Base-by-base conservation (phyloP, 2,888 invertebrate species). In the Drosophila leonis region DNA sequence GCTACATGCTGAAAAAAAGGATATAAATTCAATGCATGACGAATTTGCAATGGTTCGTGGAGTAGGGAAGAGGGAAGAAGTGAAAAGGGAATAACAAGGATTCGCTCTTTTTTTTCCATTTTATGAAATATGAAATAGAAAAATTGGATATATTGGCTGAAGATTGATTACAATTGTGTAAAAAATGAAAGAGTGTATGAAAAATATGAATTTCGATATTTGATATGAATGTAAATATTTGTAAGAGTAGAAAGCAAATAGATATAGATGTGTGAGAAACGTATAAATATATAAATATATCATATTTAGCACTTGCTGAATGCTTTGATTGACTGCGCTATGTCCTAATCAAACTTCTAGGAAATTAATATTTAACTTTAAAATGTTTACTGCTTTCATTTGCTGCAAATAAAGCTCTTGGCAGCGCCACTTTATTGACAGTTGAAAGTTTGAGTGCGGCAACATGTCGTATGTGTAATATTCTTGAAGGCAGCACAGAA, bases 21-120 rank as follows among this genome's bases (percentile, higher is more conserved):
- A 83, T 67, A 68, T 65, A 74, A 67, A 83, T 74, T 76, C 73
- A 54, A 67, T 69, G 86, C 83, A 71, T 88, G 86, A 67, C 60
- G 83, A 73, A 76, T 82, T 68, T 59, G 18, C 13, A 27, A 54
- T 65, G 62, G 51, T 65, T 73, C 33, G 57, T 60, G 29, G 37
- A 35, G 54, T 7, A 35, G 24, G 18, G 27, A 41, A 24, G 24
- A 24, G 24, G 24, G 24, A 3, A 33, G 31, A 46, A 44, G 27
- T 33, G 31, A 33, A 35, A 46, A 44, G 27, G 37, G 31, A 41
- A 71, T 44, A 51, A 51, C 42, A 69, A 27, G 27, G 27, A 10
- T 10, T 10, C 6, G n/a, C 7, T 12, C 13, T 1, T 15, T 15
- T 57, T n/a, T 24, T 42, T 9, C 1, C 33, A 0, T 4, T 13